These are phyloP conservation scores for Oreochromis grahami DNA, from an alignment of 2,797 vertebrate species.

Conservation along the genomic window DNA sequence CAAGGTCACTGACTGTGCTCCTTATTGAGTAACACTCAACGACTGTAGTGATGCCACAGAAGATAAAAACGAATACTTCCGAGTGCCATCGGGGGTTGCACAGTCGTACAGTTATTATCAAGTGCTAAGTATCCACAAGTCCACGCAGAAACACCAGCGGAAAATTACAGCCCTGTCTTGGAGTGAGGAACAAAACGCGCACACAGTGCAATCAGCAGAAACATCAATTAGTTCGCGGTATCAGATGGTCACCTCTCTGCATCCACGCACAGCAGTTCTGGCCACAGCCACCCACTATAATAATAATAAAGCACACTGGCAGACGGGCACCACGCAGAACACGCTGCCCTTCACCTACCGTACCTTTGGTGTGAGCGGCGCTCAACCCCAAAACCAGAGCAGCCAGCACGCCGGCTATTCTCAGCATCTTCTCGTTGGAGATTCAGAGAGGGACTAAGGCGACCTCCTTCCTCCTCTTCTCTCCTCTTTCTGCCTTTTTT, in stretches of 20 bases:
- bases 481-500: not conserved
- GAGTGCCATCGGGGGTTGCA: not conserved
- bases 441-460: constrained; percentile 31
- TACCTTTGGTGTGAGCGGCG: constrained; percentile 82
- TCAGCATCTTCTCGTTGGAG: constrained; percentile 68
- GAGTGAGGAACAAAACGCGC: not conserved
- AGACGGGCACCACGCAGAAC: constrained; percentile 15
- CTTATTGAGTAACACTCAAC: not conserved
- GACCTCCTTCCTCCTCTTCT: constrained; percentile 51
- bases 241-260: constrained; percentile 5
- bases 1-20: constrained; percentile 17
- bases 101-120: not conserved
- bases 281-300: not conserved
- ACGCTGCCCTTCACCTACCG: constrained; percentile 74
- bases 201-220: not conserved
- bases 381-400: constrained; percentile 68
- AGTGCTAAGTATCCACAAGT: not conserved
- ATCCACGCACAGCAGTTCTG: constrained; percentile 3
- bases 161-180: not conserved
- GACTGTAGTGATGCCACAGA: not conserved
- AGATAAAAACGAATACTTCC: not conserved
- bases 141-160: not conserved
- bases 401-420: constrained; percentile 59
- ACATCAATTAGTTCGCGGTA: not conserved
- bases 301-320: not conserved